Evolutionary conservation across 53 echinoderm and acorn worm genomes (phyloP).

Genomic region (Mesocentrotus franciscanus): DNA sequence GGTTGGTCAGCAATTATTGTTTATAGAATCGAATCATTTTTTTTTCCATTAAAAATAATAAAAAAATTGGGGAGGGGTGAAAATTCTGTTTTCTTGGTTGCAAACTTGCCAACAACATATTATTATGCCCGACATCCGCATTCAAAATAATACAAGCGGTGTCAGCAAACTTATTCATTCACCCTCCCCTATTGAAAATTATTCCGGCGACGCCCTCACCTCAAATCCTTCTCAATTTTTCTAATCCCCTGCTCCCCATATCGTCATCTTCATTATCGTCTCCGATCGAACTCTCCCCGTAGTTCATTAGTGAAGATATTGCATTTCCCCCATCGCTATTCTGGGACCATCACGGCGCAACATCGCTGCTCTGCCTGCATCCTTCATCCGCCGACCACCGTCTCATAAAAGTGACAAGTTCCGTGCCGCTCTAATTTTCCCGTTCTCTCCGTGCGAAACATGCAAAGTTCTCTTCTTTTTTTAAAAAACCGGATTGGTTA

Average conservation of each 20-base stretch:
- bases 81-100: too few species aligned
- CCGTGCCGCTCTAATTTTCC: not conserved
- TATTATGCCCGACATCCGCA: too few species aligned
- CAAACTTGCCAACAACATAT: too few species aligned
- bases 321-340: not conserved
- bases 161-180: too few species aligned
- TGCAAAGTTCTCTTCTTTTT: not conserved
- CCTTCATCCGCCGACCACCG: not conserved
- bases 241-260: too few species aligned
- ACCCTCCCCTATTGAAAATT: not conserved
- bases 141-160: too few species aligned
- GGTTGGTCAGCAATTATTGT: too few species aligned
- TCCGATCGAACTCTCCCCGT: not conserved
- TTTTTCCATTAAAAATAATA: too few species aligned
- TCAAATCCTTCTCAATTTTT: not conserved
- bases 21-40: too few species aligned
- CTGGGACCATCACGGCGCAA: not conserved
- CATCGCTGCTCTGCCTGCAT: not conserved
- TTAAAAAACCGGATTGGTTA: not conserved
- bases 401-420: not conserved
- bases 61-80: too few species aligned
- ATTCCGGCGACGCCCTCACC: not conserved
- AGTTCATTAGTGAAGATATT: constrained; percentile 47
- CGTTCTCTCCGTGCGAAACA: not conserved
- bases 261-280: too few species aligned